Evolutionary conservation across 2,113 vertebrate genomes (phyloP).

Genomic region (Oreochromis spilurus): DNA sequence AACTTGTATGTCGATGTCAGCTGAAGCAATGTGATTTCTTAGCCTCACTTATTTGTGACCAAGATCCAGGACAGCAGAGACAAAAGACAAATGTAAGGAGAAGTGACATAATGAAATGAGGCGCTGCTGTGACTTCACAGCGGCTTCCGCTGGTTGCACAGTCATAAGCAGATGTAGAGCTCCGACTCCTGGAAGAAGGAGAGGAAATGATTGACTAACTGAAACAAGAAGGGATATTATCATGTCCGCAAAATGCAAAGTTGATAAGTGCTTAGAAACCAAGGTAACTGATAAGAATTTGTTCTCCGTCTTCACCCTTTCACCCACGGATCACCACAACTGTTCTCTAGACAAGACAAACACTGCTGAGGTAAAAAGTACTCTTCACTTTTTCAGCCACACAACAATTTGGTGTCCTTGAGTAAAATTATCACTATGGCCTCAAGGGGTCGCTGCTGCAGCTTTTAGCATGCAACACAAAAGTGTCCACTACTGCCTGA

Average conservation of each 20-base stretch:
- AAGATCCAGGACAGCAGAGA: neutral
- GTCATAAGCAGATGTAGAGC: slow-evolving; percentile 66
- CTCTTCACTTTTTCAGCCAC: neutral
- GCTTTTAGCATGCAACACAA: neutral
- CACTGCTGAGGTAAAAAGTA: neutral
- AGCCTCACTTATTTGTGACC: neutral
- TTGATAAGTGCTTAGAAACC: too few species aligned
- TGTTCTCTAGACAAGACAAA: neutral
- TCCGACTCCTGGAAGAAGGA: slow-evolving; percentile 43
- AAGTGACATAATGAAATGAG: neutral
- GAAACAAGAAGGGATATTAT: neutral
- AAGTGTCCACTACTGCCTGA: neutral
- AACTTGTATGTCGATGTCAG: neutral
- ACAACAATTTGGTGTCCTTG: neutral
- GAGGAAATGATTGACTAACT: neutral
- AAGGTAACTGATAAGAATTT: neutral
- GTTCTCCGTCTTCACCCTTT: neutral
- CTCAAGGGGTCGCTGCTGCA: neutral
- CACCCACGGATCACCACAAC: neutral
- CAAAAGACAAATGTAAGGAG: neutral
- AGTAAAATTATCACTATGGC: neutral
- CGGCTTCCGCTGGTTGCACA: neutral
- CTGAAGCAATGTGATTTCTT: neutral
- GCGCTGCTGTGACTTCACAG: neutral
- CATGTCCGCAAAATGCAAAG: neutral